These are phyloP conservation scores for Lepidochrysops patricia DNA, from an alignment of 2,888 invertebrate species.

Conservation along the genomic window DNA sequence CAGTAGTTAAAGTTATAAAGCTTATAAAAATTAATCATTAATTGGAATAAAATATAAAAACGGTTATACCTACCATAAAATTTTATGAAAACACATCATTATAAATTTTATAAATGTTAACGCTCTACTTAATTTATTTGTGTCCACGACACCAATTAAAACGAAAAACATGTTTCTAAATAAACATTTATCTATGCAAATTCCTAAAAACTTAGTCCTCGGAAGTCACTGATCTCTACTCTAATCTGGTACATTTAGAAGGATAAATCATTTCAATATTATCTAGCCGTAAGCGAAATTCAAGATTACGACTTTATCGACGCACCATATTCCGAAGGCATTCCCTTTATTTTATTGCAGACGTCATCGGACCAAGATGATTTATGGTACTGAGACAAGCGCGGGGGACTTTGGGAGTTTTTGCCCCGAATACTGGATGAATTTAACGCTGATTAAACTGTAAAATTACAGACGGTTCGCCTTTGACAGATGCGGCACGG, in stretches of 20 bases:
- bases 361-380: slow-evolving; percentile 56
- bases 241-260: slow-evolving; percentile 3
- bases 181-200: slow-evolving; percentile 3
- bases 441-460: slow-evolving; percentile 76
- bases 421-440: slow-evolving; percentile 56
- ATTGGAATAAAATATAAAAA: no score
- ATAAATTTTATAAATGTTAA: background rate
- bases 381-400: slow-evolving; percentile 54
- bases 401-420: slow-evolving; percentile 37
- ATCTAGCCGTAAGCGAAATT: slow-evolving; percentile 17
- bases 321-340: slow-evolving; percentile 26
- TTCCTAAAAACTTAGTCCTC: background rate
- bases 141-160: background rate
- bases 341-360: slow-evolving; percentile 36
- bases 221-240: background rate
- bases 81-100: no score
- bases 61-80: no score
- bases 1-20: background rate
- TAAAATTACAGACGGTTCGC: slow-evolving; percentile 68
- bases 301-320: slow-evolving; percentile 27
- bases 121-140: slow-evolving; percentile 11
- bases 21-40: slow-evolving; percentile 3
- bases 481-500: slow-evolving; percentile 70
- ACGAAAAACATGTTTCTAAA: slow-evolving; percentile 6
- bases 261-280: slow-evolving; percentile 10